Percentiles rank a stretch among this genome's conserved stretches.
These are phyloP conservation scores for Philopotamus ludificatus DNA, from an alignment of 1,140 invertebrate genomes.

Conservation along the genomic window DNA sequence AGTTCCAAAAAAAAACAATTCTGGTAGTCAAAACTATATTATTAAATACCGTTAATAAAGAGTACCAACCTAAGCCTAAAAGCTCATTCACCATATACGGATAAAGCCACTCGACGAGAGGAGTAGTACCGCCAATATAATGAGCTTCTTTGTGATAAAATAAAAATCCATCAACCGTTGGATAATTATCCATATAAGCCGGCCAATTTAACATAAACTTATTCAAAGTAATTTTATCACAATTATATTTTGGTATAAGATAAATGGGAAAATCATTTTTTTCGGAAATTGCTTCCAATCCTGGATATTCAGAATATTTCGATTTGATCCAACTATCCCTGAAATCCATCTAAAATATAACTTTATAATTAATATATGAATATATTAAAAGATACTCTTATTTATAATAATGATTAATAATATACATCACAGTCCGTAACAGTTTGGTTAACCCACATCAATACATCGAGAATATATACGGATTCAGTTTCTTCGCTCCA, in stretches of 20 bases:
- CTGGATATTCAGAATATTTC: slow-evolving; percentile 63
- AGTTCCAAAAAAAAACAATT: slow-evolving; percentile 5
- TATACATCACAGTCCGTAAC: slow-evolving; percentile 78
- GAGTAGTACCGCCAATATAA: slow-evolving; percentile 77
- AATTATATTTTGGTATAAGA: slow-evolving; percentile 52
- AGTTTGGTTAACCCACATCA: slow-evolving; percentile 78
- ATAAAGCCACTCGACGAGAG: slow-evolving; percentile 86
- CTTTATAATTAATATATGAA: slow-evolving; percentile 38
- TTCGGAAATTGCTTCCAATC: slow-evolving; percentile 46
- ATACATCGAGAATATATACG: slow-evolving; percentile 78
- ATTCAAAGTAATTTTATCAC: slow-evolving; percentile 42
- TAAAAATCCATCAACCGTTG: slow-evolving; percentile 71
- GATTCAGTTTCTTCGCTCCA: slow-evolving; percentile 63
- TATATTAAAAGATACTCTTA: slow-evolving; percentile 9
- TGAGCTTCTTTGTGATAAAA: slow-evolving; percentile 79
- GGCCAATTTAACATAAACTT: slow-evolving; percentile 43
- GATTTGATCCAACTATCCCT: slow-evolving; percentile 74
- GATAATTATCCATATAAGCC: slow-evolving; percentile 44
- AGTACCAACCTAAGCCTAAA: slow-evolving; percentile 54
- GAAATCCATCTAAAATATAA: slow-evolving; percentile 66
- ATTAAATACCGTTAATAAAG: slow-evolving; percentile 3
- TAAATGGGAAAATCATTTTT: slow-evolving; percentile 59
- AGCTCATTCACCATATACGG: slow-evolving; percentile 84
- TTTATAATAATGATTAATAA: slow-evolving; percentile 23
- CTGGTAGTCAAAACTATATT: background rate